Evolutionary conservation across 2,888 invertebrate genomes (phyloP).

Genomic region (Diarsia dahlii): DNA sequence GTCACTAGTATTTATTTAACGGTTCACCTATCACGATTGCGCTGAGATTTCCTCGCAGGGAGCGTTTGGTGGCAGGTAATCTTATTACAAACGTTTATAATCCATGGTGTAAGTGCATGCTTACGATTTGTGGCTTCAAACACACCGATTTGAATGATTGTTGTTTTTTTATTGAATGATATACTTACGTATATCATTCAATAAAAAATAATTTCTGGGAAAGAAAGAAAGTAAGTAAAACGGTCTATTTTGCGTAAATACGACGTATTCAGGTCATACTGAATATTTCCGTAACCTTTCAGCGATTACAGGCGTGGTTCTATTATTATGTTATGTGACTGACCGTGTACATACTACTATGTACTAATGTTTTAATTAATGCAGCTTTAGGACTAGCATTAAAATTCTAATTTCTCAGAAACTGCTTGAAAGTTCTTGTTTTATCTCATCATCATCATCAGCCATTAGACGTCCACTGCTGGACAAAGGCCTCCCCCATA

Average conservation of each 20-base stretch:
- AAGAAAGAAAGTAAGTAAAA: background rate
- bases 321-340: background rate
- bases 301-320: background rate
- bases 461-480: too few relatives aligned
- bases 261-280: background rate
- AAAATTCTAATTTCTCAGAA: background rate
- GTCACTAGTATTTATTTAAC: constrained; percentile 48
- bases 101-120: constrained; percentile 14
- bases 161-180: background rate
- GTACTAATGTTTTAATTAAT: background rate
- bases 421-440: background rate
- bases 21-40: constrained; percentile 56
- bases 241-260: background rate
- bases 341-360: background rate
- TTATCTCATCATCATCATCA: too few relatives aligned
- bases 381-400: background rate
- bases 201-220: too few relatives aligned
- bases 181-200: too few relatives aligned
- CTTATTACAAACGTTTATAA: constrained; percentile 29
- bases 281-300: background rate
- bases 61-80: constrained; percentile 29
- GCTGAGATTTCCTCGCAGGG: constrained; percentile 21
- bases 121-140: constrained; percentile 34
- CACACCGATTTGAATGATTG: background rate
- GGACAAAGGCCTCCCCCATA: too few relatives aligned